These are phyloP conservation scores for Limonius californicus DNA, from an alignment of 1,140 invertebrate species.

Conservation along the genomic window DNA sequence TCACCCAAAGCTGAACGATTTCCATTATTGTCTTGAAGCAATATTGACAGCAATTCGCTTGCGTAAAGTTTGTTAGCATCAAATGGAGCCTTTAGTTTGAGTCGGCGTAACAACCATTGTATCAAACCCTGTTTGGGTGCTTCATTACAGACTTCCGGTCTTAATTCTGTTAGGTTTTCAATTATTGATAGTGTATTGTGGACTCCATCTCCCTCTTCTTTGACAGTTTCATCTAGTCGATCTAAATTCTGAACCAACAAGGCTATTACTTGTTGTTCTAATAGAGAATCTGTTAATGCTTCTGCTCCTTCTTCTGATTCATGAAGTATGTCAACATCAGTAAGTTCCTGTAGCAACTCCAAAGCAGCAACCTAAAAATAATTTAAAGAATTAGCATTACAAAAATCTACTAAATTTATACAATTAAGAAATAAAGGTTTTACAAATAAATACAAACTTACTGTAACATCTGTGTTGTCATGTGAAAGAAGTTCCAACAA, in stretches of 20 bases:
- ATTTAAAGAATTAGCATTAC: too few relatives aligned
- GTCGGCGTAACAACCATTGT: constrained; percentile 86
- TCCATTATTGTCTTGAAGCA: constrained; percentile 85
- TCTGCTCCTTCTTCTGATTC: constrained; percentile 84
- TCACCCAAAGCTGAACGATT: constrained; percentile 83
- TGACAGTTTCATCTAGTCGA: constrained; percentile 87
- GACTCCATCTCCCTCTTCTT: constrained; percentile 95
- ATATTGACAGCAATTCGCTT: constrained; percentile 93
- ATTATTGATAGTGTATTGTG: constrained; percentile 85
- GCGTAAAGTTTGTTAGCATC: constrained; percentile 95
- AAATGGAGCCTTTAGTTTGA: constrained; percentile 81
- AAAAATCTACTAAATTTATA: not conserved
- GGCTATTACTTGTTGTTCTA: constrained; percentile 89
- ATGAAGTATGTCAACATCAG: constrained; percentile 92
- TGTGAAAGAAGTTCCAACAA: constrained; percentile 91
- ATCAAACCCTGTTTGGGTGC: constrained; percentile 87
- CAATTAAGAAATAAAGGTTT: not conserved
- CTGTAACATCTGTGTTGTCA: constrained; percentile 94
- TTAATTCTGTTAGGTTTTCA: constrained; percentile 90
- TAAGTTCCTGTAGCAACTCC: constrained; percentile 74
- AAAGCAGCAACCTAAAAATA: constrained; percentile 39
- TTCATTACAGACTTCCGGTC: constrained; percentile 76
- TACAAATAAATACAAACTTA: constrained; percentile 42
- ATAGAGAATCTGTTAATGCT: constrained; percentile 69
- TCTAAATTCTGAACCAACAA: constrained; percentile 90